Base-by-base conservation (phyloP, 2,888 invertebrate species). In the Tetanocera ferruginea region DNA sequence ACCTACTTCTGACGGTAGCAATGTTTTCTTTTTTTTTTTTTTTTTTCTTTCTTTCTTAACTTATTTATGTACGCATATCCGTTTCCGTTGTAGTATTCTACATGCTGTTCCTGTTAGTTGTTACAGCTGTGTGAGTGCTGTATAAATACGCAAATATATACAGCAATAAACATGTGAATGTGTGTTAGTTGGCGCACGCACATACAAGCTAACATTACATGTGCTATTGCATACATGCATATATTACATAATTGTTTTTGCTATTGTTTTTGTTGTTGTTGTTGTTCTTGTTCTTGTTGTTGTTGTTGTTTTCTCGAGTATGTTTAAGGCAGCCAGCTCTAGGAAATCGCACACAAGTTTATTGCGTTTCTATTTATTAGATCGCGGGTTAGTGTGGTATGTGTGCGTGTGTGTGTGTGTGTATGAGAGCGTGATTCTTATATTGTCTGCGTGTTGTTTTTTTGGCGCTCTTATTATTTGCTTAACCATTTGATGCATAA, bases 401-500 rank as follows among this genome's bases (percentile, higher is more conserved):
- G 37, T 19, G 11, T 28, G 70, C 8, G n/a, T 49, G 25, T 25
- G 19, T 5, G 69, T 28, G 66, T 14, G 52, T n/a, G 23, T 51
- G n/a, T 17, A 9, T 28, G 51, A 25, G 66, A 37, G 66, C 19
- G 51, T 28, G 70, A 4, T 23, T 8, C 49, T 23, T 6, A 19
- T 37, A 25, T 31, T 70, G 9, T n/a, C 17, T n/a, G 52, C 34
- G 34, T 31, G 67, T 37, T 11, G 67, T n/a, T 37, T 34, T 17
- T 17, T 67, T n/a, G 34, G 37, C 11, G 37, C 43, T 19, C 19
- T n/a, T 67, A 19, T 67, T 67, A 67, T 67, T 67, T 67, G 43
- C 67, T 67, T 19, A 67, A 67, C 67, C 31, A 43, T 67, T 67
- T 67, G 37, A 23, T 67, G 67, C 67, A 67, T 67, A 67, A 67